Conservation (phyloP, 2,797 vertebrate genomes). For the Lemur catta region DNA sequence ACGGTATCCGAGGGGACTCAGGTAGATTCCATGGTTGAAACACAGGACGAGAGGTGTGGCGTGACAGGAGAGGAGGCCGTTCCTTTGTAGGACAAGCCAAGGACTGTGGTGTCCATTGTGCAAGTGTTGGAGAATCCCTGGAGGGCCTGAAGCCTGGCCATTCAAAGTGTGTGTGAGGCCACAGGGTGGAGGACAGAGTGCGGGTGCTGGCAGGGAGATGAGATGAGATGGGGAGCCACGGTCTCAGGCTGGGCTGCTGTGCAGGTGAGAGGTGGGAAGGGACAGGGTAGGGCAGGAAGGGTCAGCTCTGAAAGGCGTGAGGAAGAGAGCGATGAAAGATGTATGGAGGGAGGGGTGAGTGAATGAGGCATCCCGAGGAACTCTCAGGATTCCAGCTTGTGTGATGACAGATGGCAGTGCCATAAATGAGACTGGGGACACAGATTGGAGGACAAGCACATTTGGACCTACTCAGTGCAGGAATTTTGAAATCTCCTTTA, state of each 20-base stretch:
- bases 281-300: background rate
- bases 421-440: background rate
- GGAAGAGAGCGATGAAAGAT: background rate
- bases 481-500: background rate
- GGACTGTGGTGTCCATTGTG: rapidly evolving
- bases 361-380: background rate
- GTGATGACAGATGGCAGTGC: background rate
- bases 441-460: background rate
- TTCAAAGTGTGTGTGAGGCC: no score
- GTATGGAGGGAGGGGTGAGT: no score
- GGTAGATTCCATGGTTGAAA: rapidly evolving
- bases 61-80: rapidly evolving
- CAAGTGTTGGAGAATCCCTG: background rate
- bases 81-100: background rate
- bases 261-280: background rate
- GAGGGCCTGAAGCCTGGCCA: background rate
- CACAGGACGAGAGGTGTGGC: background rate
- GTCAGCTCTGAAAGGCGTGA: background rate
- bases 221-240: background rate
- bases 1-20: background rate
- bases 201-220: background rate
- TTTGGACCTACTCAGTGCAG: background rate
- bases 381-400: background rate
- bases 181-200: background rate
- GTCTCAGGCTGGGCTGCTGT: background rate